Conservation (phyloP, 2,113 vertebrate species). For the Silurus glanis region DNA sequence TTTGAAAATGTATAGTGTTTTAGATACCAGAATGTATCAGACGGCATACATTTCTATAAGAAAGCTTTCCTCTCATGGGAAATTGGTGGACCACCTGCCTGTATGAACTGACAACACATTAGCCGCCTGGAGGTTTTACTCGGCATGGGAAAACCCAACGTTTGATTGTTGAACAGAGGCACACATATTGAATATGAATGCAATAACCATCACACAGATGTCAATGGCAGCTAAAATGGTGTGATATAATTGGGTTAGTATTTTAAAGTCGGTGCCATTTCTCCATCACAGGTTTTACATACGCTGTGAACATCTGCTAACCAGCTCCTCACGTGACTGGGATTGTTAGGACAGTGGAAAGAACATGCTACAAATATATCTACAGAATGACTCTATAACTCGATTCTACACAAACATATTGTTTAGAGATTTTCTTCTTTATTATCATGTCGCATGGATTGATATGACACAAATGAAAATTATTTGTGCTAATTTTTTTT, state of each 20-base stretch:
- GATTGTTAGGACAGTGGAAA: not conserved
- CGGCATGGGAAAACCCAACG: not conserved
- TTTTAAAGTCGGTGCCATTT: not conserved
- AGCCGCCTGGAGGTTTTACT: slow-evolving; percentile 33
- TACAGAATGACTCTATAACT: too few species aligned
- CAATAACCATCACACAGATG: not conserved
- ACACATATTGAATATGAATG: slow-evolving; percentile 21
- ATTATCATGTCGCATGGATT: not conserved
- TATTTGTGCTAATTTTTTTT: not conserved
- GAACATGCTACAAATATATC: not conserved
- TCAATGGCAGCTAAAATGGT: not conserved
- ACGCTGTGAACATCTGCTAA: not conserved
- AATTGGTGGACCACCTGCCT: slow-evolving; percentile 38
- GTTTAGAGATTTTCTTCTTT: not conserved
- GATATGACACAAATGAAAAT: not conserved
- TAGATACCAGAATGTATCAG: slow-evolving; percentile 51
- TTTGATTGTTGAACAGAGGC: slow-evolving; percentile 31
- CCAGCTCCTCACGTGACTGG: not conserved
- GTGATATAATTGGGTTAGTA: slow-evolving; percentile 3
- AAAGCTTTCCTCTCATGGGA: slow-evolving; percentile 46
- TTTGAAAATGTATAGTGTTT: slow-evolving; percentile 59
- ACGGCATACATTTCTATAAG: slow-evolving; percentile 56
- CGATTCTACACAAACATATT: not conserved
- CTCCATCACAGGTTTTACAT: not conserved
- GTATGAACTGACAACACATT: slow-evolving; percentile 38